These are phyloP conservation scores for Isotomurus palustris DNA, from an alignment of 2,888 invertebrate genomes.

Conservation along the genomic window DNA sequence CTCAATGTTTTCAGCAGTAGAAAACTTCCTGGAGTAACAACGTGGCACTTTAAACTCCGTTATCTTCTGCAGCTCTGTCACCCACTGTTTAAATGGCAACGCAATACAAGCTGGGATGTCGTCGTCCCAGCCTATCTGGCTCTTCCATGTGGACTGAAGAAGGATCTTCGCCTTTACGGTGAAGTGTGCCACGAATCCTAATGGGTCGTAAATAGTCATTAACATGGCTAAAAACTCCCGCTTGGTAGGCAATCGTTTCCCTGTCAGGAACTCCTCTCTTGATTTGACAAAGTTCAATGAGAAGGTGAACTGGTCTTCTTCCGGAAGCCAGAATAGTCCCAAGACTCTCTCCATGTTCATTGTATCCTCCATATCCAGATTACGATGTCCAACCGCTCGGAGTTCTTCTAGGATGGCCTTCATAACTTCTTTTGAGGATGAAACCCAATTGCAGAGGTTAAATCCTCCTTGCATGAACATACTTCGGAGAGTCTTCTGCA, in stretches of 20 bases:
- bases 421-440: background rate
- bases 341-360: constrained; percentile 10
- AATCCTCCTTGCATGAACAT: constrained; percentile 14
- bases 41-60: too few species aligned
- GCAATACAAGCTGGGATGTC: too few species aligned
- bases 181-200: constrained; percentile 46
- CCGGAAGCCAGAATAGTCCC: constrained; percentile 17
- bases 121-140: constrained; percentile 46
- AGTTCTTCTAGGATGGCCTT: constrained; percentile 5
- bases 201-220: constrained; percentile 47
- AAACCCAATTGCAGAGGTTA: constrained; percentile 14
- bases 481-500: constrained; percentile 4
- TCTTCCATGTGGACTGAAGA: constrained; percentile 46
- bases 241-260: constrained; percentile 39
- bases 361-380: background rate
- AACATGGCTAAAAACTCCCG: constrained; percentile 37
- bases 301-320: constrained; percentile 12
- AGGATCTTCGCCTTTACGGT: constrained; percentile 44
- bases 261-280: constrained; percentile 1
- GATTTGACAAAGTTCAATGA: constrained; percentile 2
- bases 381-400: background rate
- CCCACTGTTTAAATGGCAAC: too few species aligned
- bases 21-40: too few species aligned
- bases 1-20: too few species aligned
- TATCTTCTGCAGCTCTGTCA: too few species aligned